Conservation (phyloP, 2,113 vertebrate species). For the Limanda limanda region DNA sequence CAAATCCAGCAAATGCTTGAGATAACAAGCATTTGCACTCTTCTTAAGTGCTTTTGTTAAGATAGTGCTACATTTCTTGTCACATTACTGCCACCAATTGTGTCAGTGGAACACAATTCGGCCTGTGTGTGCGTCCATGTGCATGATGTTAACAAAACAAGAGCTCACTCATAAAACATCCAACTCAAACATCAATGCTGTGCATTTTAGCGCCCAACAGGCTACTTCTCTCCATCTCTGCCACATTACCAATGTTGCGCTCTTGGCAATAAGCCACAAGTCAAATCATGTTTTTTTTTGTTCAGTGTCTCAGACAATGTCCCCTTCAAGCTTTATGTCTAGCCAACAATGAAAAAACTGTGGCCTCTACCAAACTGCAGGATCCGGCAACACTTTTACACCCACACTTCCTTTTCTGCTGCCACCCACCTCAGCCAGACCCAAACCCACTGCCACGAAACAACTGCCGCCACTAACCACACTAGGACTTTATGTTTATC, state of each 20-base stretch:
- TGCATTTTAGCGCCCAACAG: too few species aligned
- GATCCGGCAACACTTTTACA: background rate
- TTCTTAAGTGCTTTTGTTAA: background rate
- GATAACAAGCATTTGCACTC: background rate
- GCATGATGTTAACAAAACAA: background rate
- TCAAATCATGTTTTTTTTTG: background rate
- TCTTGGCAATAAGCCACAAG: background rate
- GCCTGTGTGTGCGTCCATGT: background rate
- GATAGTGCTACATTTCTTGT: background rate
- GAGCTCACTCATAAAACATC: too few species aligned
- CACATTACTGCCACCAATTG: background rate
- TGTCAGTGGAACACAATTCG: background rate
- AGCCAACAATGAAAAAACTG: conserved; percentile 4
- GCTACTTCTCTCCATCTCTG: background rate
- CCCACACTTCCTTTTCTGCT: conserved; percentile 27
- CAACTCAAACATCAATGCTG: too few species aligned
- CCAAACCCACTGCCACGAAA: conserved; percentile 16
- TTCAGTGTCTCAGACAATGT: background rate
- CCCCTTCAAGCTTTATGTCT: background rate
- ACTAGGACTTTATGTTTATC: conserved; percentile 8
- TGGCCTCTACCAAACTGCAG: background rate
- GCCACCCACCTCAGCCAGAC: conserved; percentile 2
- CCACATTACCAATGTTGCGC: background rate
- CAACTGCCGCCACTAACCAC: conserved; percentile 28
- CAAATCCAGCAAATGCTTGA: too few species aligned